Percentiles rank a stretch among this genome's conserved stretches.
phyloP scores from a whole-genome alignment of 2,113 vertebrate genomes.

The Casuarius casuarius region DNA sequence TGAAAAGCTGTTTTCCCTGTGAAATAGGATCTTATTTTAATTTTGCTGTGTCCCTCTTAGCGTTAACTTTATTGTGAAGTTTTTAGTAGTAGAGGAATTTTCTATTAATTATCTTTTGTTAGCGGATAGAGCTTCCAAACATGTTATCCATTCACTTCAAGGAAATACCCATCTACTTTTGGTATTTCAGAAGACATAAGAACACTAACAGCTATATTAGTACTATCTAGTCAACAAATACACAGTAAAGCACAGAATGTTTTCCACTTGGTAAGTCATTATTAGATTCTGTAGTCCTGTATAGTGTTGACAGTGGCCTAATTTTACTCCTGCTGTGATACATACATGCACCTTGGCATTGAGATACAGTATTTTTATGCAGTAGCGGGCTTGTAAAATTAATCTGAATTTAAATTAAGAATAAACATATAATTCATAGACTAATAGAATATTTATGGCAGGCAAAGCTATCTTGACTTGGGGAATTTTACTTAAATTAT shows the following conservation, averaged over 20 bases:
- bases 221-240: neutral
- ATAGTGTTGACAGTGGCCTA: neutral
- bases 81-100: neutral
- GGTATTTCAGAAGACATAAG: neutral
- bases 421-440: neutral
- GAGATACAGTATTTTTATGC: neutral
- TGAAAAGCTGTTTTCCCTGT: neutral
- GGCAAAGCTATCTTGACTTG: neutral
- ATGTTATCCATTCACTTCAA: neutral
- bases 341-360: neutral
- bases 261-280: neutral
- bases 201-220: neutral
- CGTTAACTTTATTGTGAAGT: neutral
- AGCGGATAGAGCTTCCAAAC: neutral
- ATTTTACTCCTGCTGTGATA: neutral
- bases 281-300: neutral
- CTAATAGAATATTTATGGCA: neutral
- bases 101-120: neutral
- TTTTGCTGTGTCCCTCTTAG: neutral
- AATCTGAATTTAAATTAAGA: neutral
- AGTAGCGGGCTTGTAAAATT: neutral
- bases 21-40: neutral
- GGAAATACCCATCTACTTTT: neutral
- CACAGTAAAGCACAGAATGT: neutral
- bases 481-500: neutral